These are phyloP conservation scores for Asteroscopus sphinx DNA, from an alignment of 2,888 invertebrate genomes.

Conservation along the genomic window DNA sequence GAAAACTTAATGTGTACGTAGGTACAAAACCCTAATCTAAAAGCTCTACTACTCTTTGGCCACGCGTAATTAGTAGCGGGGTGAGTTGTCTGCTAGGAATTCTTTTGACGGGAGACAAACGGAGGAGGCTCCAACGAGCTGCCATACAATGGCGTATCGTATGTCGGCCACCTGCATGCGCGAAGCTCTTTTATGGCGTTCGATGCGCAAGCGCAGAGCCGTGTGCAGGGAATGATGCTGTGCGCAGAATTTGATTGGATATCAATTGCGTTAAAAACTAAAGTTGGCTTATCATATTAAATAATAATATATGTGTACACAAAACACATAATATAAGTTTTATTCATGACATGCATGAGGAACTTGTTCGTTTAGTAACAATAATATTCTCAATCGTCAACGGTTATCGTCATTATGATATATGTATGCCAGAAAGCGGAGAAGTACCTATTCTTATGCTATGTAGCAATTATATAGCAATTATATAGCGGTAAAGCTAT, in stretches of 20 bases:
- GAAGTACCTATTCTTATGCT: too few relatives aligned
- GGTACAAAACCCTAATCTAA: constrained; percentile 13
- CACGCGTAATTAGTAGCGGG: constrained; percentile 85
- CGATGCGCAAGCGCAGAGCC: constrained; percentile 54
- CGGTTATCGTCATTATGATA: too few relatives aligned
- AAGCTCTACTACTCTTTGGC: constrained; percentile 69
- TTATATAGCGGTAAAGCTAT: too few relatives aligned
- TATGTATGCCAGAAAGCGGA: too few relatives aligned
- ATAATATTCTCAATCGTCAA: too few relatives aligned
- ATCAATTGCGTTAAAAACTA: constrained; percentile 22
- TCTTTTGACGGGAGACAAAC: constrained; percentile 85
- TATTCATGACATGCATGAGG: background rate
- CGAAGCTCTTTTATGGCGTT: constrained; percentile 66
- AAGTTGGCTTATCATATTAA: background rate
- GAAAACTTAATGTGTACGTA: constrained; percentile 2
- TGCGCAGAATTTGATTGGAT: constrained; percentile 38
- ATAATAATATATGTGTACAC: too few relatives aligned
- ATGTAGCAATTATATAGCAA: too few relatives aligned
- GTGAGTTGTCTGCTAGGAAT: constrained; percentile 86
- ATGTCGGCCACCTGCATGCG: constrained; percentile 89
- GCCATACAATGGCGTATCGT: constrained; percentile 86
- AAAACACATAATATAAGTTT: too few relatives aligned
- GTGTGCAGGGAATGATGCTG: constrained; percentile 38
- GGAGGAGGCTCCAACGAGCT: constrained; percentile 75
- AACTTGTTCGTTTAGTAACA: too few relatives aligned